Evolutionary conservation across 2,797 vertebrate species (phyloP).

Genomic region (Scolopax bukidnonensis): DNA sequence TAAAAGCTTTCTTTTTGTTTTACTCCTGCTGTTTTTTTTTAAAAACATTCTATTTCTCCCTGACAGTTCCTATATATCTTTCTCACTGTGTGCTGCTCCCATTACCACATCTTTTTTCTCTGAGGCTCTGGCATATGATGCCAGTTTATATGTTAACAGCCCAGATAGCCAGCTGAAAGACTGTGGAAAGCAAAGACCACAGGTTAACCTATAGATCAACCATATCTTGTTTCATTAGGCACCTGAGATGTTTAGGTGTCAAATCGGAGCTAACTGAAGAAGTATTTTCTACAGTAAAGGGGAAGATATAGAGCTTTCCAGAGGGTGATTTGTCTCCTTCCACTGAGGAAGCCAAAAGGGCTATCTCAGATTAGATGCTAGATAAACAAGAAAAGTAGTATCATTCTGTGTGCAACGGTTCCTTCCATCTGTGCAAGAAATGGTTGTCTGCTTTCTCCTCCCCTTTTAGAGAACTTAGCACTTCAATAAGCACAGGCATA

Average conservation of each 20-base stretch:
- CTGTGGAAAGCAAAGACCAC: neutral
- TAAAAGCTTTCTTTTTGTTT: neutral
- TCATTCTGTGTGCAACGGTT: neutral
- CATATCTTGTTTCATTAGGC: neutral
- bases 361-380: neutral
- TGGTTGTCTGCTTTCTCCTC: neutral
- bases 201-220: constrained; percentile 2
- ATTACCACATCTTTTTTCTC: neutral
- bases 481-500: neutral
- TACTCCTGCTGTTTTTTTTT: neutral
- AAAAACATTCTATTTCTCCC: neutral
- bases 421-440: neutral
- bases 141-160: neutral
- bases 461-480: neutral
- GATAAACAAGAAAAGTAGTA: constrained; percentile 20
- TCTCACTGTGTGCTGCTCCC: neutral
- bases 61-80: neutral
- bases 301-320: neutral
- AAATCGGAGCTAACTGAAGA: constrained; percentile 10
- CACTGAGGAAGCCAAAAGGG: neutral
- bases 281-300: neutral
- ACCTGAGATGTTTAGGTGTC: neutral
- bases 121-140: neutral
- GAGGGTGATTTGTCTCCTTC: neutral
- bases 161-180: neutral